phyloP scores from a whole-genome alignment of 2,888 invertebrate genomes.

The Cerastis rubricosa region DNA sequence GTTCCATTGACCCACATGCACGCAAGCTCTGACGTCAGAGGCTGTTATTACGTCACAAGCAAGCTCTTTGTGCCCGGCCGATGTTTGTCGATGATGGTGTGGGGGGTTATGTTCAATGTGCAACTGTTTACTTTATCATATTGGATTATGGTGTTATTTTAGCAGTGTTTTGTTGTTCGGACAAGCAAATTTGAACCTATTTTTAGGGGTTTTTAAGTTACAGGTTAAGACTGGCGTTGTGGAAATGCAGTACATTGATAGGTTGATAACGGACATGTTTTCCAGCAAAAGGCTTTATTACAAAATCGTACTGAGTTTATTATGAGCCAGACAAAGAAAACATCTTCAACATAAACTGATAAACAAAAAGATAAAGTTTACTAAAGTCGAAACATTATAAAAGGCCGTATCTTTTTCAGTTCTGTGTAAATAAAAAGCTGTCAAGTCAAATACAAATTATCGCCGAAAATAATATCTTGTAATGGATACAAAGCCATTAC shows the following conservation, averaged over 20 bases:
- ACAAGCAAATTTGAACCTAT: not conserved
- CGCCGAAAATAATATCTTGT: conserved; percentile 25
- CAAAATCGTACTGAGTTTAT: too few species aligned
- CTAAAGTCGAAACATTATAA: conserved; percentile 18
- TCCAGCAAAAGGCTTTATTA: not conserved
- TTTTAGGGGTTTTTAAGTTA: not conserved
- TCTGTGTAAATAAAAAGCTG: conserved; percentile 33
- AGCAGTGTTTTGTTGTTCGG: not conserved
- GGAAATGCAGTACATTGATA: not conserved
- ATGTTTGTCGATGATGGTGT: conserved; percentile 68
- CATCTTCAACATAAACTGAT: not conserved
- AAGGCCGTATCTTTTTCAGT: conserved; percentile 16
- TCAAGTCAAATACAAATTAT: conserved; percentile 31
- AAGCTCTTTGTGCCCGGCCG: conserved; percentile 75
- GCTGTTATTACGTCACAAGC: conserved; percentile 82
- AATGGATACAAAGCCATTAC: conserved; percentile 39
- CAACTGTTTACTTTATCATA: conserved; percentile 36
- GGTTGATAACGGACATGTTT: not conserved
- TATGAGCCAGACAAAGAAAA: not conserved
- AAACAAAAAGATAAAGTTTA: conserved; percentile 1
- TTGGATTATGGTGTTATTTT: conserved; percentile 13
- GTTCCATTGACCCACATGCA: conserved; percentile 88
- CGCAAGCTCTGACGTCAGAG: conserved; percentile 86
- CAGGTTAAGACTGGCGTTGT: not conserved
- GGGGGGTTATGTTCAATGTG: conserved; percentile 48